Conservation (phyloP, 1,140 invertebrate species). For the Helicoverpa zea region DNA sequence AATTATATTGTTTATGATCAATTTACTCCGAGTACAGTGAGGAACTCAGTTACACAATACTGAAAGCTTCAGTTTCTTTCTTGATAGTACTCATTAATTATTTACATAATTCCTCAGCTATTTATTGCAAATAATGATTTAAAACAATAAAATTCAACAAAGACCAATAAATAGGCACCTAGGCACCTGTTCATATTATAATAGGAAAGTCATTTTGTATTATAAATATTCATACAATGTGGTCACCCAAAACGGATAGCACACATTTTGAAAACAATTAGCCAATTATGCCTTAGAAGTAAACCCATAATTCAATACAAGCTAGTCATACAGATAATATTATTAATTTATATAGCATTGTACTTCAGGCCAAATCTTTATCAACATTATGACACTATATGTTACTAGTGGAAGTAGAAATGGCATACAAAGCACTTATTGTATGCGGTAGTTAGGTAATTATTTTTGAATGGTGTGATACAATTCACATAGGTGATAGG, state of each 20-base stretch:
- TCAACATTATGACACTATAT: neutral
- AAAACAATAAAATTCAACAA: too few relatives aligned
- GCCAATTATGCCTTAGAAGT: neutral
- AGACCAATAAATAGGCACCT: too few relatives aligned
- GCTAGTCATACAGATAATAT: neutral
- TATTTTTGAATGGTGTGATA: neutral
- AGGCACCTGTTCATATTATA: neutral
- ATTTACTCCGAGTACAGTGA: neutral
- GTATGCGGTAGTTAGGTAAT: too few relatives aligned
- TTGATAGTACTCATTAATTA: too few relatives aligned
- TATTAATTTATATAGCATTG: slow-evolving; percentile 1
- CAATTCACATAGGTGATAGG: neutral
- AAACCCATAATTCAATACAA: neutral
- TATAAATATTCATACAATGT: neutral
- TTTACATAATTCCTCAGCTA: too few relatives aligned
- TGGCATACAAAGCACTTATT: neutral
- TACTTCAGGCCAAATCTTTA: neutral
- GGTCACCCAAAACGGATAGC: neutral
- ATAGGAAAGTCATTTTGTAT: neutral
- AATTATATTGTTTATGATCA: slow-evolving; percentile 33
- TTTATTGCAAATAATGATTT: too few relatives aligned
- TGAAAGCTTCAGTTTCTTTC: neutral
- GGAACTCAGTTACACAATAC: neutral
- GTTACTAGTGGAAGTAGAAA: neutral
- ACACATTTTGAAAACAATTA: neutral